Evolutionary conservation across 2,888 invertebrate species (phyloP), one percentile per base, ranked within the genome.

Genomic region (Dermolepida albohirtum): DNA sequence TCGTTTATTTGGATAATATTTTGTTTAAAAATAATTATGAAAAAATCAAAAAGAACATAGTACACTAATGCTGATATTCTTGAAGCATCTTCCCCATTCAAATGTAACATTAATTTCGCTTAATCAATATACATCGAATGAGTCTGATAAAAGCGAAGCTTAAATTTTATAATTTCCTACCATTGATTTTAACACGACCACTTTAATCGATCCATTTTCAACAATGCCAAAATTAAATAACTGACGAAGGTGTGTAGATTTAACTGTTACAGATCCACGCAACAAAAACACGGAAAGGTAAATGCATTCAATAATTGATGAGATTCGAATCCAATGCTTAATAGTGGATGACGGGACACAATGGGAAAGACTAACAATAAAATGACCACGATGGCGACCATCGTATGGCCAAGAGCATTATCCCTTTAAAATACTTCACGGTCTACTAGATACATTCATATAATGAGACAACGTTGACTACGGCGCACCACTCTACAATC

Each of bases 401-500:
- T 27, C 12, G 27, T 17, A 34, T 34, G 55, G 22, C 41, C 27
- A 16, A 17, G 14, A n/a, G 64, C 54, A 59, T 44, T 68, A 67
- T 63, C 70, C 70, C 70, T 67, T 67, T 69, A 65, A 57, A 65
- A 47, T 34, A 12, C 59, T 73, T 73, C 73, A 73, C 72, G 73
- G 69, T 70, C 72, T 70, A 69, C 49, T 63, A 70, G 66, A 59
- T 67, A 68, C 64, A 65, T 70, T 70, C 71, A 71, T 72, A 34
- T 10, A 72, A 72, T 70, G 73, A 72, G 71, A 73, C 34, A 10
- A 34, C 34, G 34, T 8, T 6, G 34, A 34, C 34, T 10, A 62
- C 47, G 47, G 75, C 69, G 73, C 75, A 74, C 34, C 34, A 34
- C 34, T 34, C 10, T 34, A 10, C 78, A 79, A 78, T 79, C 78